Conservation (phyloP, 2,113 vertebrate species). For the Rhipidura dahli region DNA sequence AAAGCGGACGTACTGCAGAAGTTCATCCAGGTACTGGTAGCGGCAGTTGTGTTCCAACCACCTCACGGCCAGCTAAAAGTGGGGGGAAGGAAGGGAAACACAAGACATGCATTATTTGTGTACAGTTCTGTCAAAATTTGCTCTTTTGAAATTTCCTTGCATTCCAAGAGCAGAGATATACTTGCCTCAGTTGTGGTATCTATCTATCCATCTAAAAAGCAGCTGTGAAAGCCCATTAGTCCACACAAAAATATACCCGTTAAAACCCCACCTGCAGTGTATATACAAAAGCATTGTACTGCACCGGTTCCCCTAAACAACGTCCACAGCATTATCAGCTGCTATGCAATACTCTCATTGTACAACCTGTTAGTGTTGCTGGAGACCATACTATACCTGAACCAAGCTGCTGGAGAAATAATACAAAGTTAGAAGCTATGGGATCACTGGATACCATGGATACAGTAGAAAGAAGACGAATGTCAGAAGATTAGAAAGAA, state of each 20-base stretch:
- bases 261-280: neutral
- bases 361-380: neutral
- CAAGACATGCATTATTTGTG: neutral
- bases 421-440: neutral
- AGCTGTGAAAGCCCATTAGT: neutral
- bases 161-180: neutral
- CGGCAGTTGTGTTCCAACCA: conserved; percentile 93
- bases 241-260: neutral
- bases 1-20: conserved; percentile 91
- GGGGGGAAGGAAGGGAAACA: conserved; percentile 12
- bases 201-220: neutral
- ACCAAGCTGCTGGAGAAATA: neutral
- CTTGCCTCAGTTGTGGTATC: neutral
- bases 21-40: conserved; percentile 89
- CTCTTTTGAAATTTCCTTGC: neutral
- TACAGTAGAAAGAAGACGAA: conserved; percentile 6
- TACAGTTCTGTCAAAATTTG: neutral
- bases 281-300: neutral
- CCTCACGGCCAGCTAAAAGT: conserved; percentile 86
- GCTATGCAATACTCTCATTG: neutral
- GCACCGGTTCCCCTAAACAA: neutral
- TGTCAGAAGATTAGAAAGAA: neutral
- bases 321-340: neutral
- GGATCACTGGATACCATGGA: neutral
- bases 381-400: neutral